Evolutionary conservation across 2,888 invertebrate species (phyloP).

Genomic region (Callosobruchus maculatus): DNA sequence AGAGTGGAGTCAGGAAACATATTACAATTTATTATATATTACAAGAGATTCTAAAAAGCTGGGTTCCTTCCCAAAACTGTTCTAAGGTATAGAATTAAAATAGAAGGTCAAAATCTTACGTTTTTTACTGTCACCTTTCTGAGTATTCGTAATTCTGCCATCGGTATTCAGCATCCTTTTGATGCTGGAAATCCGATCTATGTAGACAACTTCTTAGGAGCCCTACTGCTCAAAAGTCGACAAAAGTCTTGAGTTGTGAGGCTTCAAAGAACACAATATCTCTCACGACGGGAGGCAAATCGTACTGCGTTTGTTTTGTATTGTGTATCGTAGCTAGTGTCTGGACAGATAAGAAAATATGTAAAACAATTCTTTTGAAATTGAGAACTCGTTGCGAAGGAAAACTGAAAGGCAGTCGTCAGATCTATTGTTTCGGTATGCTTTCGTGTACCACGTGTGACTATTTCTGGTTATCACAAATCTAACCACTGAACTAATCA

Average conservation of each 20-base stretch:
- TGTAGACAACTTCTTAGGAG: background rate
- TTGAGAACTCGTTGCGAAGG: background rate
- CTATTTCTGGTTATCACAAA: no score
- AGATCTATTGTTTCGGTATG: background rate
- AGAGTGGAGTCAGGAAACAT: no score
- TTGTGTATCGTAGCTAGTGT: background rate
- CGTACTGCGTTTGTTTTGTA: background rate
- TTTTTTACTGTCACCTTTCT: no score
- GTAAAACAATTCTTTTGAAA: background rate
- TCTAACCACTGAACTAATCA: no score
- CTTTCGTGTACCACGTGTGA: background rate
- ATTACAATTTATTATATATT: no score
- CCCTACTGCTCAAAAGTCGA: background rate
- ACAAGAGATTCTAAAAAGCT: no score
- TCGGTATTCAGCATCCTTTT: background rate
- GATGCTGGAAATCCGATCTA: background rate
- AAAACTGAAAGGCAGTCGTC: background rate
- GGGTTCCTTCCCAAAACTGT: no score
- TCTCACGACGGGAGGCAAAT: background rate
- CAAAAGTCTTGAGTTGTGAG: background rate
- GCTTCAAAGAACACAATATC: background rate
- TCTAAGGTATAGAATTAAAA: no score
- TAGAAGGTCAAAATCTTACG: no score
- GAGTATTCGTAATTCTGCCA: no score
- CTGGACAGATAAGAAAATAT: background rate